Base-by-base conservation (phyloP, 1,140 invertebrate genomes). In the Hestina assimilis region DNA sequence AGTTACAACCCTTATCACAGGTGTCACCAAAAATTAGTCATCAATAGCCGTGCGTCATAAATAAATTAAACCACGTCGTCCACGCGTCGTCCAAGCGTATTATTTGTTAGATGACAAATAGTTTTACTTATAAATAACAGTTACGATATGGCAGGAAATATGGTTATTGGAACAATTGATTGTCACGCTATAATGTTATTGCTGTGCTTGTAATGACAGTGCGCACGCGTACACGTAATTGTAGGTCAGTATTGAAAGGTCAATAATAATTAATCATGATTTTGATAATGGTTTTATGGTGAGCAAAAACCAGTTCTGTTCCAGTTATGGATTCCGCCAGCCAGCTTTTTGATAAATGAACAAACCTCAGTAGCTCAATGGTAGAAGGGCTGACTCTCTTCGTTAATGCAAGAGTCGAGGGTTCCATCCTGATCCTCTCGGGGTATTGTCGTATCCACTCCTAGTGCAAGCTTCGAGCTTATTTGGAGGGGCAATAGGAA, bases 61-160 rank as follows among this genome's bases (percentile, higher is more conserved):
- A 29, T 47, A 33, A 48, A 48, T 48, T 48, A 33, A 21, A 7
- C 5, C 14, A 19, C 33, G 15, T 19, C 14, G n/a, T n/a, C n/a
- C 15, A 19, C 14, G 5, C 33, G 20, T 42, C 4, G 4, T 24
- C 23, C 3, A 23, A 42, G 20, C 40, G 19, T 24, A 24, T 6
- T 11, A 23, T 42, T 42, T 23, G 40, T n/a, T 0, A 23, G 4
- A 42, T 42, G 40, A 42, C 21, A 42, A 42, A 24, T 42, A 12
- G 19, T 42, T 21, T 23, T 42, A 42, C 40, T 1, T 5, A 24
- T 14, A 12, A 42, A 23, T 42, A 42, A 42, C 23, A 42, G 21
- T 42, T 42, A 23, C 7, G 19, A 24, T 23, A 24, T 2, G 14
- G 19, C 40, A 42, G 40, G 40, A 42, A 24, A 42, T 11, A 20